Conservation (phyloP, 2,888 invertebrate species). For the Aleiodes testaceus region DNA sequence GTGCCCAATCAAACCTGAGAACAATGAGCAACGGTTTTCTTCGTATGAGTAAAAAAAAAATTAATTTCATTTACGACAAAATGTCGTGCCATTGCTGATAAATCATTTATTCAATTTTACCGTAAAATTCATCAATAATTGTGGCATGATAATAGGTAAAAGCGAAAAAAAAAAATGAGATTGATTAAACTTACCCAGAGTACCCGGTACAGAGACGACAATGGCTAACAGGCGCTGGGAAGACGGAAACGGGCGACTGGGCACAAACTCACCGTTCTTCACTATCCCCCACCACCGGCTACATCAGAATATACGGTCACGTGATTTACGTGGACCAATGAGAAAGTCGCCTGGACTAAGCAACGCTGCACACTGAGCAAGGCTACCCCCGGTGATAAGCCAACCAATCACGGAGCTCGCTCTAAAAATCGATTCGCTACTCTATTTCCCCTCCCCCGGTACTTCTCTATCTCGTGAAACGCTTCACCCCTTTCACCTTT, state of each 20-base stretch:
- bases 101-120: background rate
- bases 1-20: conserved; percentile 64
- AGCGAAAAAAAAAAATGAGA: conserved; percentile 27
- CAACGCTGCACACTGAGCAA: conserved; percentile 5
- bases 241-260: conserved; percentile 69
- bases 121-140: conserved; percentile 1
- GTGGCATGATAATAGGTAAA: background rate
- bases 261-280: conserved; percentile 56
- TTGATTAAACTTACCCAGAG: conserved; percentile 57
- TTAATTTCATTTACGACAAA: conserved; percentile 10
- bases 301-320: conserved; percentile 42
- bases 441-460: background rate
- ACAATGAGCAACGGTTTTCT: conserved; percentile 43
- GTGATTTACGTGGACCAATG: conserved; percentile 52
- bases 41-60: background rate
- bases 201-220: conserved; percentile 70
- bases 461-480: background rate
- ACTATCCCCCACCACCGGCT: conserved; percentile 44
- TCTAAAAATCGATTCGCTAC: conserved; percentile 53
- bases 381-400: conserved; percentile 20
- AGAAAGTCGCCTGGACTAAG: too few relatives aligned
- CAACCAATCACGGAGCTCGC: conserved; percentile 39
- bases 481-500: conserved; percentile 43
- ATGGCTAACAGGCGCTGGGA: conserved; percentile 70
- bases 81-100: conserved; percentile 19